Percentiles rank a stretch among this genome's conserved stretches.
Conservation (phyloP, 2,888 invertebrate species). For the Diogma glabrata region DNA sequence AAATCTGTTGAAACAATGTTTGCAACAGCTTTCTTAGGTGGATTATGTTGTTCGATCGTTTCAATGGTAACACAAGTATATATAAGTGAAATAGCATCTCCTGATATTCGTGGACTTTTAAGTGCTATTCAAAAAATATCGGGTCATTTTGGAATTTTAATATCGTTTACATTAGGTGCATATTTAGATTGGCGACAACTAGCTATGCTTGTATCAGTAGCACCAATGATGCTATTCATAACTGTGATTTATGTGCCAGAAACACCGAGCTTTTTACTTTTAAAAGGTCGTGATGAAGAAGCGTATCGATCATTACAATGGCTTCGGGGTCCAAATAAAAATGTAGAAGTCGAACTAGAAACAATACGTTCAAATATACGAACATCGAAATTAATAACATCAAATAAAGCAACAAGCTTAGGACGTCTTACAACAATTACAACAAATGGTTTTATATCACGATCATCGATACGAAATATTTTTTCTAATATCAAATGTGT, state of each 20-base stretch:
- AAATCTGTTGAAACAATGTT: slow-evolving; percentile 69
- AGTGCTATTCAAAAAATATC: slow-evolving; percentile 79
- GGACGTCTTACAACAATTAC: neutral
- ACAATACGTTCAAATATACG: slow-evolving; percentile 57
- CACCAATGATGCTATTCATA: slow-evolving; percentile 64
- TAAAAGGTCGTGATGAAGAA: slow-evolving; percentile 63
- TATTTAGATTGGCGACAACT: slow-evolving; percentile 76
- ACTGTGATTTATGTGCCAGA: slow-evolving; percentile 74
- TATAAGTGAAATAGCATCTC: slow-evolving; percentile 82
- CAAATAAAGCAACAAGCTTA: slow-evolving; percentile 29
- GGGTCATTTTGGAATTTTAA: slow-evolving; percentile 72
- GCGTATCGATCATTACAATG: slow-evolving; percentile 60
- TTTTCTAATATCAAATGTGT: slow-evolving; percentile 16
- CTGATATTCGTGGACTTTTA: slow-evolving; percentile 73
- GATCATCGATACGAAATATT: slow-evolving; percentile 33
- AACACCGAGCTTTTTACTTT: slow-evolving; percentile 73
- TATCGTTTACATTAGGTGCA: slow-evolving; percentile 73
- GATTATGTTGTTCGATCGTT: slow-evolving; percentile 67
- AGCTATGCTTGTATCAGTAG: slow-evolving; percentile 66
- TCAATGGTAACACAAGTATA: slow-evolving; percentile 73
- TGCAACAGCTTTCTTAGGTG: slow-evolving; percentile 73
- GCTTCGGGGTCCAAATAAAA: slow-evolving; percentile 71
- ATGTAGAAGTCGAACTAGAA: slow-evolving; percentile 62
- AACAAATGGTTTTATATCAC: slow-evolving; percentile 10
- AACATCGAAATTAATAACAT: slow-evolving; percentile 34